Conservation (phyloP, 2,113 vertebrate species). For the Cryptomyrus ogoouensis region DNA sequence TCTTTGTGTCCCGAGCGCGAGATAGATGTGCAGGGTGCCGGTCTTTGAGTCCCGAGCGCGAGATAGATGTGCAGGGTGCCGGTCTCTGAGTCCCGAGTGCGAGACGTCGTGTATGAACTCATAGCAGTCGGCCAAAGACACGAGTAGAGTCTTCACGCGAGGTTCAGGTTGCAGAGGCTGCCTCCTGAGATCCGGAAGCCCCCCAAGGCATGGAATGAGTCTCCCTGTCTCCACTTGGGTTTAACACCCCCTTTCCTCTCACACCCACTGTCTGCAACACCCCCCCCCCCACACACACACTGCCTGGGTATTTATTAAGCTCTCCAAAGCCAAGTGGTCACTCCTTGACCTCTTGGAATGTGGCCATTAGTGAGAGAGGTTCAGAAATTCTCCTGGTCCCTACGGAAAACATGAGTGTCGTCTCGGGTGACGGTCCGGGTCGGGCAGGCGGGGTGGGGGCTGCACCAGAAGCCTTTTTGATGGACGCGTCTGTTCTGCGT, state of each 20-base stretch:
- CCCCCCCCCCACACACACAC: not conserved
- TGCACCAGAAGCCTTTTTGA: not conserved
- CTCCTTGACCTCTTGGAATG: not conserved
- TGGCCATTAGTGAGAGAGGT: not conserved
- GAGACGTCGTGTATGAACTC: not conserved
- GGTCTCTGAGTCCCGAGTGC: not conserved
- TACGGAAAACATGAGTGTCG: not conserved
- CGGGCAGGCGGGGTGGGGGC: not conserved
- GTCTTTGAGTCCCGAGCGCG: not conserved
- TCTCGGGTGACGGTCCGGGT: not conserved
- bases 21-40: not conserved
- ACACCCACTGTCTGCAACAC: not conserved
- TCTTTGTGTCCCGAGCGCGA: rapidly evolving
- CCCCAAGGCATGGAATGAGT: not conserved
- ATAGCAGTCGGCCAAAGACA: not conserved
- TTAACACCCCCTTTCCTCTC: not conserved
- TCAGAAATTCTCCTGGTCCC: not conserved
- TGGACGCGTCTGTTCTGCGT: not conserved
- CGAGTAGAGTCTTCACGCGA: not conserved
- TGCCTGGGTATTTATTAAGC: not conserved
- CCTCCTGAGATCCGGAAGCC: not conserved
- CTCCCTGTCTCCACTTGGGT: not conserved
- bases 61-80: not conserved
- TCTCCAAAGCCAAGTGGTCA: not conserved
- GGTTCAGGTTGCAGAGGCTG: not conserved